These are phyloP conservation scores for Pipistrellus kuhlii DNA, from an alignment of 2,797 vertebrate species.

Conservation along the genomic window DNA sequence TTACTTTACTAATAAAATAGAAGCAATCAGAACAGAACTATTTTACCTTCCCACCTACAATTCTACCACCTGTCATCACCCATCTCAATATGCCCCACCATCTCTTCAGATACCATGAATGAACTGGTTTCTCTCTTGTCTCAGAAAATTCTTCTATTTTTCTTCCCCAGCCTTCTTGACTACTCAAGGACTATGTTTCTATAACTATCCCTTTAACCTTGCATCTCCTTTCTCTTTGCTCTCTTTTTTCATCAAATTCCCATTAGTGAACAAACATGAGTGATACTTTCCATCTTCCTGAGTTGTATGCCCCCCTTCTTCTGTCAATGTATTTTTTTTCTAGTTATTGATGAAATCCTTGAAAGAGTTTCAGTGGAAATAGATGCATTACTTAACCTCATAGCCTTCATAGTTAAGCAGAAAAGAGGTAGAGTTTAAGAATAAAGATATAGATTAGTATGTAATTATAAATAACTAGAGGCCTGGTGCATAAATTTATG, in stretches of 20 bases:
- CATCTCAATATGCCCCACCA: background rate
- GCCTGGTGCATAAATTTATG: too few species aligned
- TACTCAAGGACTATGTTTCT: background rate
- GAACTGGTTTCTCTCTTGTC: background rate
- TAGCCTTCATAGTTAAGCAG: background rate
- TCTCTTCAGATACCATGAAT: background rate
- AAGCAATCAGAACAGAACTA: background rate
- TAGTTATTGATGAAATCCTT: background rate
- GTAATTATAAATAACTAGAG: too few species aligned
- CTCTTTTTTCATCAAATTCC: background rate
- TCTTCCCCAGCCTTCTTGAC: background rate
- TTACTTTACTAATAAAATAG: conserved; percentile 15
- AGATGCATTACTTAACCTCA: background rate
- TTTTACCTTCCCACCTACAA: background rate
- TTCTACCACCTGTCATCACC: background rate
- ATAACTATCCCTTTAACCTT: background rate
- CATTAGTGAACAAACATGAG: background rate
- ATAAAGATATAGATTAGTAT: background rate
- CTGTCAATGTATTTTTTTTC: background rate
- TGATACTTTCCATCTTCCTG: background rate
- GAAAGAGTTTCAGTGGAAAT: conserved; percentile 3
- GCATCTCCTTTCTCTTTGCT: background rate
- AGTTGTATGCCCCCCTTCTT: background rate
- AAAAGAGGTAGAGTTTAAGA: background rate
- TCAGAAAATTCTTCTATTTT: background rate